Base-by-base conservation (phyloP, 2,113 vertebrate species). In the Catharus fuscescens region DNA sequence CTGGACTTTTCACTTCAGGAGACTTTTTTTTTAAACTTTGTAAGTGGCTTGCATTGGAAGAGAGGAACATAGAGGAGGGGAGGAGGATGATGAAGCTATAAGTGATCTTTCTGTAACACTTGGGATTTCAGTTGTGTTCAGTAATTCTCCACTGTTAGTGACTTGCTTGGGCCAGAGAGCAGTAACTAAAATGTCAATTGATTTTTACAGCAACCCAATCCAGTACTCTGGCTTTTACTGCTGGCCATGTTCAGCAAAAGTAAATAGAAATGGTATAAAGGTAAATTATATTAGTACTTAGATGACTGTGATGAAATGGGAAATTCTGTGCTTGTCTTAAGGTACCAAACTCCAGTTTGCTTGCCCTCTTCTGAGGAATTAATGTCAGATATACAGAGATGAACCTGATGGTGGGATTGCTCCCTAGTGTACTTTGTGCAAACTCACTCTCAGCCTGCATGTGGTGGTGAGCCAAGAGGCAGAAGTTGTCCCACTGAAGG, bases 361-460 rank as follows among this genome's bases (percentile, higher is more conserved):
- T 84, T 48, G 20, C 24, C 66, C 5, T 81, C 40, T 44, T 73
- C 26, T 54, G 42, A 48, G 53, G 10, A 9, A 10, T 42, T 16
- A 9, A 77, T 11, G 10, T n/a, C 14, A 12, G 8, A 14, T 21
- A 8, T 4, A 36, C 7, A 34, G 19, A 23, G 34, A n/a, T 1
- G 4, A 14, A 47, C 13, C 40, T 36, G 24, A 25, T 29, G 56
- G 9, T 3, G 13, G 47, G 61, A 13, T 71, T 73, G 26, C 14
- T 84, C 29, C 77, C 45, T 50, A 66, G 5, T 4, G 12, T 25
- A 25, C 18, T 62, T 54, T 47, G 42, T 59, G 72, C 32, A 24
- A 38, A 13, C 34, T 84, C 0, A 0, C 47, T 71, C 34, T 72
- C 18, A 32, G 69, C 18, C 48, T 12, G 1, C n/a, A 1, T 7